Evolutionary conservation across 2,888 invertebrate species (phyloP), one percentile per base, ranked within the genome.

Genomic region (Prostheceraeus crozeri): DNA sequence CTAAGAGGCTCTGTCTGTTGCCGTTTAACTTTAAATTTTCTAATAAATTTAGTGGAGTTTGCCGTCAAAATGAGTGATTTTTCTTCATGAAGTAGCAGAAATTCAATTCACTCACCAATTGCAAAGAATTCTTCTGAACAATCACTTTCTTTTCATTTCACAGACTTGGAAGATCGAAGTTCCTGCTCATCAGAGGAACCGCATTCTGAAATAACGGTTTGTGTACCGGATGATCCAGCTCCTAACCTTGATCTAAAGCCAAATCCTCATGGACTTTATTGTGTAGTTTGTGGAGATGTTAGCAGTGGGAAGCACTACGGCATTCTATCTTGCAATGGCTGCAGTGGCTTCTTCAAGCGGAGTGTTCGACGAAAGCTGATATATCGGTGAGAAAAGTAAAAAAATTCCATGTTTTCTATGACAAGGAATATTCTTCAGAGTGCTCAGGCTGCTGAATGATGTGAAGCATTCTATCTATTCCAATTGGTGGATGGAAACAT

Each of bases 281-380:
- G 94, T 77, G 88, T 93, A 57, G 94, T 96, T 1, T 94, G 94
- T 71, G 93, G 93, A 0, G 94, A 94, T 76, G 91, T 91, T 3
- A 89, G 89, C 68, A 90, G 89, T 1, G 94, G 94, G 1, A 94
- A 94, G 71, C 94, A 94, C 76, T 94, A 93, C 76, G 94, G 96
- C 1, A 94, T 96, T 30, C 71, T 96, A 64, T 96, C 96, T 0
- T 98, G 98, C 78, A 98, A 98, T 72, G 98, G 98, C 0, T 98
- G 98, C 80, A 91, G 90, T 60, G 98, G 98, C 0, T 98, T 98
- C 81, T 98, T 98, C 81, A 98, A 98, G 75, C 79, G 96, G 65
- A 90, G 89, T 66, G 94, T 96, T 33, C 81, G 94, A 57, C 82
- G 94, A 72, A 93, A 94, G 80, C 83, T 96, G 63, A 93, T 94